Percentiles rank a stretch among this genome's conserved stretches.
phyloP scores from a whole-genome alignment of 2,888 invertebrate genomes.

The Pachydiplax longipennis region DNA sequence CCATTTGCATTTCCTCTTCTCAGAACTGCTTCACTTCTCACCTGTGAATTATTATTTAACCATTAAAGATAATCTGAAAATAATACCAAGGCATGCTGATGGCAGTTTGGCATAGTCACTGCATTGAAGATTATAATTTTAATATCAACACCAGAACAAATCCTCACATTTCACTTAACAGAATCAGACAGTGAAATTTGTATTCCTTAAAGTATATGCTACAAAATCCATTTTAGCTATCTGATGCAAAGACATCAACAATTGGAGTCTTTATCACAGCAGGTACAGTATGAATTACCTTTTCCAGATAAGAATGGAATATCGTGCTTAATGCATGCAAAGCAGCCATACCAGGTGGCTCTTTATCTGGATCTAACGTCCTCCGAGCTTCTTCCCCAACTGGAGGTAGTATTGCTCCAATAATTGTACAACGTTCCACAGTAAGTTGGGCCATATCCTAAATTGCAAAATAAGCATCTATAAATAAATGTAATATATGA shows the following conservation, averaged over 20 bases:
- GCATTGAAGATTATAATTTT: no score
- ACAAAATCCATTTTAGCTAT: no score
- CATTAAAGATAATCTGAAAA: no score
- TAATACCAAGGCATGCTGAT: no score
- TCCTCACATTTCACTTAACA: no score
- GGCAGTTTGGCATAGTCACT: no score
- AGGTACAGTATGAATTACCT: conserved; percentile 58
- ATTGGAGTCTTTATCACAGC: no score
- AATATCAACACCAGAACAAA: no score
- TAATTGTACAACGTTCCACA: conserved; percentile 88
- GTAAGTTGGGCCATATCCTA: conserved; percentile 88
- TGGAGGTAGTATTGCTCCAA: conserved; percentile 73
- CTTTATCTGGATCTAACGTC: conserved; percentile 48
- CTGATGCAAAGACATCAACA: no score
- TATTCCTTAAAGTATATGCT: no score
- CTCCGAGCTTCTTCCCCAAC: conserved; percentile 6
- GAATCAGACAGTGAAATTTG: no score
- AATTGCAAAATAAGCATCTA: background rate
- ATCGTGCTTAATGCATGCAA: conserved; percentile 76
- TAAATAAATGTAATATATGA: background rate
- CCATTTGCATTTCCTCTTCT: conserved; percentile 19
- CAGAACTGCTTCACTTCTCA: background rate
- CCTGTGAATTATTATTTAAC: background rate
- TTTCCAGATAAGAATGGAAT: conserved; percentile 77
- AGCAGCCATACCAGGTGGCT: conserved; percentile 58